Base-by-base conservation (phyloP, 2,888 invertebrate species). In the Osmoderma eremita region DNA sequence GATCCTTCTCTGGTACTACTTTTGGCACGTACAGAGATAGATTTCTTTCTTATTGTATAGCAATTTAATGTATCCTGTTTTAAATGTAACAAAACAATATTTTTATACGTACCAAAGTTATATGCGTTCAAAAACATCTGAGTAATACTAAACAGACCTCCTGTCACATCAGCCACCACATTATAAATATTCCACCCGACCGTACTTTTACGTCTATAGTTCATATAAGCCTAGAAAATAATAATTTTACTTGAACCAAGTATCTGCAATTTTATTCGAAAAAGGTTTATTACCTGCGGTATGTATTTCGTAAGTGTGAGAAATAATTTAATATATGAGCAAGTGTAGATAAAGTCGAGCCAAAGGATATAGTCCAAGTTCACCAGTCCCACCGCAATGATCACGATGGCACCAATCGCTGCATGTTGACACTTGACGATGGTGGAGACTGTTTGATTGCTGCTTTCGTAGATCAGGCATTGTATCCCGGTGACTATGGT, bases 181-280 rank as follows among this genome's bases (percentile, higher is more conserved):
- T 97, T 97, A 58, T 96, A 96, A 77, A 98, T 97, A 74, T 95
- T 95, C 97, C 97, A 98, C 41, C 97, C 97, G 1, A 90, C 89
- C 0, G 98, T 98, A 51, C 95, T 95, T 81, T 97, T 95, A 67
- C 97, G 88, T 73, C 88, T 87, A 84, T 91, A 98, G 84, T 98
- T 98, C 88, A 95, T 94, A 78, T 90, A 90, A 0, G 94, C 97
- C 92, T 94, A 81, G 42, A 84, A 81, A 63, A 70, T 41, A 49
- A 56, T n/a, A 62, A 13, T 10, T 17, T 22, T 48, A 36, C 2
- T 13, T 41, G 13, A 6, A 30, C 6, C 8, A 30, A 1, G 6
- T 10, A 13, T 20, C 12, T 41, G 24, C 15, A 53, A 15, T 65
- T 22, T 2, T n/a, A n/a, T n/a, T n/a, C n/a, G n/a, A 30, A 13